A percentile compares a stretch with the other conserved stretches of the same genome.
These are phyloP conservation scores for Typhlichthys eigenmanni DNA, from an alignment of 2,797 vertebrate species.

Conservation along the genomic window DNA sequence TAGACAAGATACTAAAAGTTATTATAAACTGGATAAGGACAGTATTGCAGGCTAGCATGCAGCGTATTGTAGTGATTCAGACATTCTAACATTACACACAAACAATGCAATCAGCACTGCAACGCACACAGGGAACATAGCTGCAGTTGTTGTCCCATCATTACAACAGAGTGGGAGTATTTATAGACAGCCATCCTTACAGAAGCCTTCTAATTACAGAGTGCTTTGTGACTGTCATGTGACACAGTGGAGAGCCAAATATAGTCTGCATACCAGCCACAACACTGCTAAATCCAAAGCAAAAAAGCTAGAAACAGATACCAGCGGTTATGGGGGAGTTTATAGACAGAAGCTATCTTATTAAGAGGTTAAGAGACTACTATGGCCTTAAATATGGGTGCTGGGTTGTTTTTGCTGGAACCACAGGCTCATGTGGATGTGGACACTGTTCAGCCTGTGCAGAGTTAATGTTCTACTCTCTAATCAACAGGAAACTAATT, in stretches of 20 bases:
- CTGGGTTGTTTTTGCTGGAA: constrained; percentile 9
- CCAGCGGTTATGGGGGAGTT: too few relatives aligned
- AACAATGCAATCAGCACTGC: constrained; percentile 31
- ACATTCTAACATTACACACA: constrained; percentile 21
- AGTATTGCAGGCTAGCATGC: too few relatives aligned
- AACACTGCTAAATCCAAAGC: constrained; percentile 9
- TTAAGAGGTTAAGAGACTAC: too few relatives aligned
- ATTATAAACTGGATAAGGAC: too few relatives aligned
- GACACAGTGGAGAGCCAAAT: constrained; percentile 70
- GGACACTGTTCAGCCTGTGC: too few relatives aligned
- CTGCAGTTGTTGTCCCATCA: constrained; percentile 18
- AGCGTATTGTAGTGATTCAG: not conserved
- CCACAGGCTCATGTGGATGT: too few relatives aligned
- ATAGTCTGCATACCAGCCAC: constrained; percentile 58
- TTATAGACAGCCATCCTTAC: constrained; percentile 67
- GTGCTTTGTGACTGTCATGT: constrained; percentile 75
- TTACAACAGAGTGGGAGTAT: constrained; percentile 65
- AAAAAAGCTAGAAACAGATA: too few relatives aligned
- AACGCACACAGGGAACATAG: constrained; percentile 7
- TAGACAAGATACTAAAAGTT: too few relatives aligned
- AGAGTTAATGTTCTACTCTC: too few relatives aligned
- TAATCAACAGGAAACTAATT: too few relatives aligned
- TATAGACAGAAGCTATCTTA: too few relatives aligned
- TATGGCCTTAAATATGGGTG: too few relatives aligned
- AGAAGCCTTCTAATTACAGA: constrained; percentile 75